Base-by-base conservation (phyloP, 2,888 invertebrate genomes). In the Blastobasis adustella region DNA sequence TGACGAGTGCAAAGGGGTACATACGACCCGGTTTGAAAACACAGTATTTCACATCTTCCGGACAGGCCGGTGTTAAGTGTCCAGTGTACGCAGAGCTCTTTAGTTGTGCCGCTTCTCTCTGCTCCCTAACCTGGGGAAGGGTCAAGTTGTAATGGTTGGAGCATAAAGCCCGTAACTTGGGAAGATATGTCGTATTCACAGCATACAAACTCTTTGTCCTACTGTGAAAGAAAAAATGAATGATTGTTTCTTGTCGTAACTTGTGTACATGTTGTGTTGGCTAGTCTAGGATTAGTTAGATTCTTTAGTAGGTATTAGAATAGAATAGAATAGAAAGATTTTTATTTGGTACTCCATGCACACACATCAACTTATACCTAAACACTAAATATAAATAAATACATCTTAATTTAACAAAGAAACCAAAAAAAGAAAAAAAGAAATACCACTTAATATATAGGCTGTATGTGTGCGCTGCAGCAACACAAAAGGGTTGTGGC, bases 161-260 rank as follows among this genome's bases (percentile, higher is more conserved):
- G 58, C 58, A 72, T 71, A 73, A 71, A 75, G 66, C 68, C 60
- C 68, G 72, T 70, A 67, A 70, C 71, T 69, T 70, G 73, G 65
- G 64, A 63, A 79, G 75, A 73, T 71, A 66, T 68, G 70, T 73
- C 63, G 63, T 69, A 78, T 81, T 79, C 69, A 71, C 71, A 77
- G 81, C 75, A 58, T 62, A 63, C 66, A 67, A 67, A 68, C 76
- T 69, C 72, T 73, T 83, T 82, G 81, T 82, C 66, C 69, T 59
- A 43, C 57, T 66, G 66, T 69, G 69, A 71, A 68, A 71, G 78
- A 79, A 77, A 79, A 75, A 76, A 69, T 77, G 76, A 82, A 76
- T 70, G 80, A 82, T 82, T 82, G 77, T 82, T 76, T 69, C 69
- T 62, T 64, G 67, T 60, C 72, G 75, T 75, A 69, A 71, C 71